Evolutionary conservation across 1,140 invertebrate genomes (phyloP).

Genomic region (Brachionus rubens): DNA sequence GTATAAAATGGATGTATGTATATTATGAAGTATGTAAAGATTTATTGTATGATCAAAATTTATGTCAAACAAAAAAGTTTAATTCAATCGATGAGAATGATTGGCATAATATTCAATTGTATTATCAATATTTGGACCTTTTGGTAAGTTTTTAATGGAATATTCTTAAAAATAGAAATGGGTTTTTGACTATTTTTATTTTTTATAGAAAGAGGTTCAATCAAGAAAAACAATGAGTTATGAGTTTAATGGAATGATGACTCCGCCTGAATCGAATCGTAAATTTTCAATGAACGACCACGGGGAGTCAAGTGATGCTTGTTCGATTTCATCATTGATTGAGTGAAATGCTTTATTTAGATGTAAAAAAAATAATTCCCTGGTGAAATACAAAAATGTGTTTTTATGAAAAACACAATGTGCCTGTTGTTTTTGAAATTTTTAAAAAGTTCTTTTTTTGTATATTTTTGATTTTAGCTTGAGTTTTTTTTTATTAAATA

Average conservation of each 20-base stretch:
- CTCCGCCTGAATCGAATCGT: neutral
- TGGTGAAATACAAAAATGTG: no score
- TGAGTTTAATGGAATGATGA: neutral
- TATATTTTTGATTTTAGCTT: no score
- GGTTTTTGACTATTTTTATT: neutral
- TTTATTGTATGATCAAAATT: neutral
- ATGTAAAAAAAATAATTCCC: no score
- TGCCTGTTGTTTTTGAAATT: no score
- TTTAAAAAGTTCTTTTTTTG: no score
- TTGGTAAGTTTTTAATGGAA: neutral
- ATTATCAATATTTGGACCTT: constrained; percentile 11
- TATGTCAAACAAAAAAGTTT: constrained; percentile 15
- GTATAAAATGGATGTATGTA: constrained; percentile 24
- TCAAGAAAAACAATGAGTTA: constrained; percentile 3
- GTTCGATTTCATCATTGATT: neutral
- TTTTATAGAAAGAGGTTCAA: constrained; percentile 5
- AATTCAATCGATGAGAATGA: constrained; percentile 1
- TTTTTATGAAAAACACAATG: no score
- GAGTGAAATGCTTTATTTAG: no score
- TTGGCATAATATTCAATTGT: constrained; percentile 41
- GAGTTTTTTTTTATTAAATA: no score
- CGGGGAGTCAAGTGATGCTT: neutral
- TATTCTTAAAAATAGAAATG: neutral
- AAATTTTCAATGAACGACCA: neutral
- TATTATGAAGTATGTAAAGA: constrained; percentile 26